Conservation (phyloP, 1,140 invertebrate species). For the Lethrus apterus region DNA sequence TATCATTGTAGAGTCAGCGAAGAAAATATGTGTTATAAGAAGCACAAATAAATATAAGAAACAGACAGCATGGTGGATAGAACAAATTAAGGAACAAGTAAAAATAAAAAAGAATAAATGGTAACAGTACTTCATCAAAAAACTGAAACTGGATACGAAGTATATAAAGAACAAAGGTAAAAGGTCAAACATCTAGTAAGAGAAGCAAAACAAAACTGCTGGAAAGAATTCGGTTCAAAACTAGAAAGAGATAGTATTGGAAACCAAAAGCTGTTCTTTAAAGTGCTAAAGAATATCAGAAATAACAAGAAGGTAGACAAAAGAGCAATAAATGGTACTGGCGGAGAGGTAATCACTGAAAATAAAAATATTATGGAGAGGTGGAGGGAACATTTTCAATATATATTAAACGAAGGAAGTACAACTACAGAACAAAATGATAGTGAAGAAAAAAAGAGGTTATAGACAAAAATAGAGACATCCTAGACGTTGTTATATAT, state of each 20-base stretch:
- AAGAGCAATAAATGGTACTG: slow-evolving; percentile 1
- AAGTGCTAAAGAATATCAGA: slow-evolving; percentile 9
- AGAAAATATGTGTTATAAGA: background rate
- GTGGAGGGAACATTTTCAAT: slow-evolving; percentile 9
- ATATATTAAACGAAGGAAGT: slow-evolving; percentile 1
- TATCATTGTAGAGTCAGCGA: too few relatives aligned
- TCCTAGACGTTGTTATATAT: too few relatives aligned
- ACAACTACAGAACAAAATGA: too few relatives aligned
- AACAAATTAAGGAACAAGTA: background rate
- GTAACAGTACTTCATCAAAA: slow-evolving; percentile 6
- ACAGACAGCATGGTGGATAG: slow-evolving; percentile 4
- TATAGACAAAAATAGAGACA: too few relatives aligned
- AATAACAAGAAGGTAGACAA: background rate
- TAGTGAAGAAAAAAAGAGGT: too few relatives aligned
- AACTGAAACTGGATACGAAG: background rate
- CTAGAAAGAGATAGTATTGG: slow-evolving; percentile 6
- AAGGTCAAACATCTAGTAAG: background rate
- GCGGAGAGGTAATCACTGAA: background rate
- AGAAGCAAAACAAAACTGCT: background rate
- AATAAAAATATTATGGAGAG: background rate
- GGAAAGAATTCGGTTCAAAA: slow-evolving; percentile 4
- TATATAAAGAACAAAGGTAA: slow-evolving; percentile 4
- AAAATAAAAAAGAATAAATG: slow-evolving; percentile 8
- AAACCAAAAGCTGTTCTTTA: slow-evolving; percentile 1
- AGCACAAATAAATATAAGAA: slow-evolving; percentile 6